phyloP scores from a whole-genome alignment of 2,888 invertebrate genomes.

The Caradrina clavipalpis region DNA sequence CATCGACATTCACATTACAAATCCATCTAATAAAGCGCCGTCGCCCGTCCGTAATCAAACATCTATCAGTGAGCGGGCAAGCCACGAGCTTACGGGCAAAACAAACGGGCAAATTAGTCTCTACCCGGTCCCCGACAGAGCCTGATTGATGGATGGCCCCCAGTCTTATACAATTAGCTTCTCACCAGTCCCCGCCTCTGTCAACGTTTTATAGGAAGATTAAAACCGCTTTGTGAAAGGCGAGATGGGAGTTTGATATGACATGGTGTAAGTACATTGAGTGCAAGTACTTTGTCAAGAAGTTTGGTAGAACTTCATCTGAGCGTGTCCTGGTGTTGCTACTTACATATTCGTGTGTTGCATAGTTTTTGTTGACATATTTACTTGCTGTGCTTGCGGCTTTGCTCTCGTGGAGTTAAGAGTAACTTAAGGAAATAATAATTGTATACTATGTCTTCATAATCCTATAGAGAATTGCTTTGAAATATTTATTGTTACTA shows the following conservation, averaged over 20 bases:
- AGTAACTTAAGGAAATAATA: no score
- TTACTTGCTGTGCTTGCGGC: not conserved
- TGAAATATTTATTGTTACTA: no score
- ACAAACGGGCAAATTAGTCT: slow-evolving; percentile 90
- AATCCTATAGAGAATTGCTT: no score
- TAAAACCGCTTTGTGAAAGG: slow-evolving; percentile 60
- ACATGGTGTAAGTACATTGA: slow-evolving; percentile 24
- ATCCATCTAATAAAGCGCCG: slow-evolving; percentile 60
- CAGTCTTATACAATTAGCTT: slow-evolving; percentile 84
- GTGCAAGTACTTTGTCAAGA: slow-evolving; percentile 25
- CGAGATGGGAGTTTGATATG: slow-evolving; percentile 60
- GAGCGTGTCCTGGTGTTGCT: not conserved
- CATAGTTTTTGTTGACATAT: slow-evolving; percentile 12
- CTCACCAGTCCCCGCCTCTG: slow-evolving; percentile 77
- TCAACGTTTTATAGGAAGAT: slow-evolving; percentile 67
- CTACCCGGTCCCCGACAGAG: slow-evolving; percentile 81
- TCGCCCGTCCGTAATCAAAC: slow-evolving; percentile 70
- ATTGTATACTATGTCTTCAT: no score
- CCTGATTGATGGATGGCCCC: slow-evolving; percentile 89
- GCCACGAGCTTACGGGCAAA: slow-evolving; percentile 84
- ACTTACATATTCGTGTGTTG: not conserved
- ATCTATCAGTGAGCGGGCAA: slow-evolving; percentile 74
- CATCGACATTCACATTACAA: slow-evolving; percentile 54
- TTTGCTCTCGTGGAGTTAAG: no score
- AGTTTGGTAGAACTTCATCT: slow-evolving; percentile 11